These are phyloP conservation scores for Neofelis nebulosa DNA, from an alignment of 2,113 vertebrate genomes.

Conservation along the genomic window DNA sequence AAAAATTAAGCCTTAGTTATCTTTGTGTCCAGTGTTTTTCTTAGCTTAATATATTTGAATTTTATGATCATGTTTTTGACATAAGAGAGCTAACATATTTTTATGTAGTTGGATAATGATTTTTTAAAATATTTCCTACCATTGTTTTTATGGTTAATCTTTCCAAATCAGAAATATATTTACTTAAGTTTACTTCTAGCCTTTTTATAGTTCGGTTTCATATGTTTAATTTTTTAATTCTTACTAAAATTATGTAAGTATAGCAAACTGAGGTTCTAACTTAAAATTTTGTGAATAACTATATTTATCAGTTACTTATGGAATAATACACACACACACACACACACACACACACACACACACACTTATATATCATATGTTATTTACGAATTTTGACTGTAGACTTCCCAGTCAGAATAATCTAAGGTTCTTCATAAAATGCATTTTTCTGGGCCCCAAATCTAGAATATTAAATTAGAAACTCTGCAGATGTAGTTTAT, in stretches of 20 bases:
- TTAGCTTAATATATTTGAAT: slow-evolving; percentile 13
- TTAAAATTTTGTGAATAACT: not conserved
- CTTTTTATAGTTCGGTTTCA: not conserved
- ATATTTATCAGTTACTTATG: slow-evolving; percentile 14
- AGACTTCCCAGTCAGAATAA: not conserved
- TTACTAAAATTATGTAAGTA: not conserved
- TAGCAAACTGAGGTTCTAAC: not conserved
- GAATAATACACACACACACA: not conserved
- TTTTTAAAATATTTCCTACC: not conserved
- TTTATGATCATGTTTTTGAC: not conserved
- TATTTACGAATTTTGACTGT: not conserved
- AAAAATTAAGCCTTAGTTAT: slow-evolving; percentile 11
- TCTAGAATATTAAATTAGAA: not conserved
- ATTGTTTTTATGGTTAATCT: not conserved
- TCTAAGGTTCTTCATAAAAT: not conserved
- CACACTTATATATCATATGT: not conserved
- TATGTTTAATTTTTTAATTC: slow-evolving; percentile 17
- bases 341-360: not conserved
- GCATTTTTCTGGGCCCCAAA: not conserved
- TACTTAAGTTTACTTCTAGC: not conserved
- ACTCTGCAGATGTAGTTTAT: not conserved
- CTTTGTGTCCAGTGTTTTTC: not conserved
- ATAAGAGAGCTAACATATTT: not conserved
- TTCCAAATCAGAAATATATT: not conserved
- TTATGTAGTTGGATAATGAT: not conserved